phyloP scores from a whole-genome alignment of 2,888 invertebrate genomes.

The Pristionchus arcanus region DNA sequence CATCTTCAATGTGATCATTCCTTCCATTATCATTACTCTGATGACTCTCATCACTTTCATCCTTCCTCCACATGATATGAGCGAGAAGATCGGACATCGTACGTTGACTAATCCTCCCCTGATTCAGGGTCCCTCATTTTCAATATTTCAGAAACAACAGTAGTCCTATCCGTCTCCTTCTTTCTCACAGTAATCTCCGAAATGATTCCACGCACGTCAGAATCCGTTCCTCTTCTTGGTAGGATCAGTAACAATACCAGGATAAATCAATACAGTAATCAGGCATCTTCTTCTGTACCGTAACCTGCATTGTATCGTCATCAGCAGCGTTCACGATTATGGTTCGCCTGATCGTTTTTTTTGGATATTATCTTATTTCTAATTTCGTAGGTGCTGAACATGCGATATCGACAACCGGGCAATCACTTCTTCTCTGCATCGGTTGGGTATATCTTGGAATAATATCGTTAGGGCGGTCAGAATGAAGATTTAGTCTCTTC shows the following conservation, averaged over 20 bases:
- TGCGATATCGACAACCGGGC: slow-evolving; percentile 70
- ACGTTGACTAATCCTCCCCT: no score
- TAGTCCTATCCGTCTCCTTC: slow-evolving; percentile 91
- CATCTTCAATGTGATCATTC: slow-evolving; percentile 72
- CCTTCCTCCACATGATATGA: slow-evolving; percentile 74
- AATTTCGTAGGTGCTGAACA: slow-evolving; percentile 61
- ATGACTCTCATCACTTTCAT: slow-evolving; percentile 77
- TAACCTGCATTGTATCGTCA: slow-evolving; percentile 70
- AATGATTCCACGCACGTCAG: slow-evolving; percentile 97
- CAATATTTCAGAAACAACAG: slow-evolving; percentile 72
- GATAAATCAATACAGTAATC: slow-evolving; percentile 3
- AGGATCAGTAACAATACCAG: background rate
- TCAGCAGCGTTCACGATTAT: slow-evolving; percentile 73
- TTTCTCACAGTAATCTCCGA: slow-evolving; percentile 97
- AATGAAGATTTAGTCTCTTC: background rate
- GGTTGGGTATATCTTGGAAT: background rate
- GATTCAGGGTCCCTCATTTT: no score
- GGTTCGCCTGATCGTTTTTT: slow-evolving; percentile 46
- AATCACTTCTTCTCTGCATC: slow-evolving; percentile 68
- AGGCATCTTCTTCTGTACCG: slow-evolving; percentile 74
- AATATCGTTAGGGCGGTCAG: no score
- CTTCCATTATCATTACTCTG: slow-evolving; percentile 73
- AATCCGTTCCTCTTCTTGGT: slow-evolving; percentile 71
- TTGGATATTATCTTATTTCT: background rate
- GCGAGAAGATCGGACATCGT: slow-evolving; percentile 75